A percentile compares a stretch with the other conserved stretches of the same genome.
These are phyloP conservation scores for Halocynthia aurantium DNA, from an alignment of 23 tunicate genomes.

Conservation along the genomic window DNA sequence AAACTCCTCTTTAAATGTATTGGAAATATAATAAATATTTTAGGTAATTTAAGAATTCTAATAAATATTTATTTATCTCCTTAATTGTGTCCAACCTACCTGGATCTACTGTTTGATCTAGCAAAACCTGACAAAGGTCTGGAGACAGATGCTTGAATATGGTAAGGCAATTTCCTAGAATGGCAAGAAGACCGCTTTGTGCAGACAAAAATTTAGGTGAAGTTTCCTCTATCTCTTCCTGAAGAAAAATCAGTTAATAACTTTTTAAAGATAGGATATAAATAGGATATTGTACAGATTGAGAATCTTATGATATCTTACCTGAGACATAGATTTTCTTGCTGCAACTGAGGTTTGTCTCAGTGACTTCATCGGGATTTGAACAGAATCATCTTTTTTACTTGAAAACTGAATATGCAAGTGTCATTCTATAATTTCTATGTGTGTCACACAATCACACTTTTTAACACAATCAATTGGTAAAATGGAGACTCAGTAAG, in stretches of 20 bases:
- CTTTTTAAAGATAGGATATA: background rate
- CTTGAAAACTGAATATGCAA: background rate
- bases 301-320: background rate
- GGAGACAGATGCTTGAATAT: conserved; percentile 66
- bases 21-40: background rate
- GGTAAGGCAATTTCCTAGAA: conserved; percentile 59
- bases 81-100: conserved; percentile 20
- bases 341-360: conserved; percentile 6
- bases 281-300: background rate
- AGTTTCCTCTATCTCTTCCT: conserved; percentile 46
- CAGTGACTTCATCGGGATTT: background rate
- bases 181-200: conserved; percentile 40
- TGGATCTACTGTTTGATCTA: conserved; percentile 50
- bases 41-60: background rate
- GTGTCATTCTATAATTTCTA: background rate
- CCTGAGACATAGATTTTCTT: conserved; percentile 20
- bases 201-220: conserved; percentile 32
- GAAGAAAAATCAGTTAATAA: background rate
- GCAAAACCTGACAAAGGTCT: conserved; percentile 47
- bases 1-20: conserved; percentile 45
- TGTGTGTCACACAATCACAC: background rate
- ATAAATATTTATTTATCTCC: background rate
- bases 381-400: conserved; percentile 1
- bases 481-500: no score
- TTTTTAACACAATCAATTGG: no score